Evolutionary conservation across 2,888 invertebrate species (phyloP).

Genomic region (Tenthredo distinguenda): DNA sequence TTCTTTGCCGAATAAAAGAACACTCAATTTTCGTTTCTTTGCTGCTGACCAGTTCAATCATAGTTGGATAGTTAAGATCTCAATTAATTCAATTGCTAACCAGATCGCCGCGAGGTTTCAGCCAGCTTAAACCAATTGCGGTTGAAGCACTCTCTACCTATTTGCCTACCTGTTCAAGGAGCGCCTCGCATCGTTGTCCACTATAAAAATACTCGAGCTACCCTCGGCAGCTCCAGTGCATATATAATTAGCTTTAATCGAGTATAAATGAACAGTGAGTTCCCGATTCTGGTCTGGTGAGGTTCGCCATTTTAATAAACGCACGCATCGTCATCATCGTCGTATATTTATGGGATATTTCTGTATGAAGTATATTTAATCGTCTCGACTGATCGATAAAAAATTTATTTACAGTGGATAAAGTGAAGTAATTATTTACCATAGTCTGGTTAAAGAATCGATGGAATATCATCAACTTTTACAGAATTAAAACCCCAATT

Average conservation of each 20-base stretch:
- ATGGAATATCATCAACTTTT: not conserved
- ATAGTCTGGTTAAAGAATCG: not conserved
- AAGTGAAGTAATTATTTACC: not conserved
- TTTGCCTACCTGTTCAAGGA: constrained; percentile 8
- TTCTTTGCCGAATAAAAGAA: not conserved
- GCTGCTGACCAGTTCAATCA: not conserved
- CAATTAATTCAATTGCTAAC: not conserved
- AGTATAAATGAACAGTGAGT: constrained; percentile 14
- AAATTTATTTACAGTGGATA: not conserved
- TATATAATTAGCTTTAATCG: constrained; percentile 13
- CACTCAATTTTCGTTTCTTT: not conserved
- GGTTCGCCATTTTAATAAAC: not conserved
- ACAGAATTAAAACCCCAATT: not conserved
- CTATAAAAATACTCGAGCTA: constrained; percentile 26
- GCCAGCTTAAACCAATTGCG: not conserved
- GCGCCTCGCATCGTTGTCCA: constrained; percentile 12
- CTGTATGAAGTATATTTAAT: too few relatives aligned
- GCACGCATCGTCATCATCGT: not conserved
- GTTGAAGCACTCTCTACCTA: constrained; percentile 34
- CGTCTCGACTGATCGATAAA: not conserved
- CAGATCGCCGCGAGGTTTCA: not conserved
- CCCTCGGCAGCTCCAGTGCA: constrained; percentile 4
- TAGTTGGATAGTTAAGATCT: not conserved
- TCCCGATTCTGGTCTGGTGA: not conserved
- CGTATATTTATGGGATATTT: not conserved